Evolutionary conservation across 2,888 invertebrate genomes (phyloP).

Genomic region (Scaptomyza polygonia): DNA sequence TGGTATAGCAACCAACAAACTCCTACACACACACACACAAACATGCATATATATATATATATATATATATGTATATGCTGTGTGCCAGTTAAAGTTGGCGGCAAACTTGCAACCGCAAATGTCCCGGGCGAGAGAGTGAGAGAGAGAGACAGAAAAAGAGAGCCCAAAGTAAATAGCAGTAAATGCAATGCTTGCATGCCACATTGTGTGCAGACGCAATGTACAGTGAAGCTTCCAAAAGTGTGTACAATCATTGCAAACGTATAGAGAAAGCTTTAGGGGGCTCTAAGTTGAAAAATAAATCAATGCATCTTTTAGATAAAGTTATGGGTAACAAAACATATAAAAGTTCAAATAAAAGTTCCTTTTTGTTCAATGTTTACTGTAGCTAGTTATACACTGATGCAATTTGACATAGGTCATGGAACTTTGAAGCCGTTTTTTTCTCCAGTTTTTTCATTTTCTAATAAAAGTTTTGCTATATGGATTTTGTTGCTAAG

Average conservation of each 20-base stretch:
- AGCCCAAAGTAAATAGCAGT: conserved; percentile 38
- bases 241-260: background rate
- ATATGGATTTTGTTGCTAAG: conserved; percentile 18
- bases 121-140: conserved; percentile 19
- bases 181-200: conserved; percentile 56
- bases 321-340: background rate
- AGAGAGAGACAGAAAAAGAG: background rate
- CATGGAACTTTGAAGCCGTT: conserved; percentile 53
- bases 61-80: conserved; percentile 9
- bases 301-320: too few relatives aligned
- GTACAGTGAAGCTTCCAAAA: conserved; percentile 25
- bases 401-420: conserved; percentile 66
- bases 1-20: conserved; percentile 22
- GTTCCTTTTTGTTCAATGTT: conserved; percentile 2
- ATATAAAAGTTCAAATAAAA: too few relatives aligned
- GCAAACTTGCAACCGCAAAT: conserved; percentile 28
- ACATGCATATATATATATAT: background rate
- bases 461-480: conserved; percentile 16
- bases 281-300: too few relatives aligned
- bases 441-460: conserved; percentile 16
- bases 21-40: conserved; percentile 9
- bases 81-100: conserved; percentile 50
- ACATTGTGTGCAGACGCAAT: too few relatives aligned
- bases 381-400: conserved; percentile 46
- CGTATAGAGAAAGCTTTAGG: too few relatives aligned